Evolutionary conservation across 2,888 invertebrate genomes (phyloP).

Genomic region (Zygaena filipendulae): DNA sequence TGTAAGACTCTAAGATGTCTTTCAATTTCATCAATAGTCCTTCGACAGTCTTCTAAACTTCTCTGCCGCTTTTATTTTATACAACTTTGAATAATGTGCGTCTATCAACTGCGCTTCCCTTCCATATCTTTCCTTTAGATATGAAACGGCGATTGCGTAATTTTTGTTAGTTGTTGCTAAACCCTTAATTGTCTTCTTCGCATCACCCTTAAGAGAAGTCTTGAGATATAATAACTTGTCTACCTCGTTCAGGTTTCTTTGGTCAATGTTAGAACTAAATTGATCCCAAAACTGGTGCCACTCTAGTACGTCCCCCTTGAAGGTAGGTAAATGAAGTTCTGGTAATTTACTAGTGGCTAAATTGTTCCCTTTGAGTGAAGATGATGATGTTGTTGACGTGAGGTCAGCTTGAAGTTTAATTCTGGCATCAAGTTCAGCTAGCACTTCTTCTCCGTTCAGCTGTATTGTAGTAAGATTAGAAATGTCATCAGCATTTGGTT

Average conservation of each 20-base stretch:
- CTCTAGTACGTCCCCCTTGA: conserved; percentile 16
- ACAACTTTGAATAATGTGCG: conserved; percentile 16
- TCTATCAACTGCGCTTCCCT: conserved; percentile 11
- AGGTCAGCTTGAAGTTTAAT: too few relatives aligned
- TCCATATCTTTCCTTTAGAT: conserved; percentile 14
- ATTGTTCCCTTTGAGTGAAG: too few relatives aligned
- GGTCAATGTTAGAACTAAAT: conserved; percentile 16
- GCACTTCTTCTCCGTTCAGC: too few relatives aligned
- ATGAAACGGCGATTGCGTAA: conserved; percentile 14
- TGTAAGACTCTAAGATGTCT: conserved; percentile 17
- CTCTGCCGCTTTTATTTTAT: conserved; percentile 12
- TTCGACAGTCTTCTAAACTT: conserved; percentile 10
- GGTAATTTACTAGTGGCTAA: conserved; percentile 13
- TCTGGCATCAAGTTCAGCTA: too few relatives aligned
- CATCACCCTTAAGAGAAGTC: conserved; percentile 13
- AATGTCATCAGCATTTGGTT: too few relatives aligned
- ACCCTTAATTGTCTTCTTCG: conserved; percentile 13
- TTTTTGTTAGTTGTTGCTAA: conserved; percentile 16
- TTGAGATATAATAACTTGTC: conserved; percentile 20
- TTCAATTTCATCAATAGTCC: conserved; percentile 16
- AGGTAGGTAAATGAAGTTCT: conserved; percentile 13
- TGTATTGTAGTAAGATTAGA: too few relatives aligned
- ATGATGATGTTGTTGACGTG: too few relatives aligned
- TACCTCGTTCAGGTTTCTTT: conserved; percentile 13
- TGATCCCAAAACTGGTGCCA: conserved; percentile 21